phyloP scores from a whole-genome alignment of 2,113 vertebrate genomes.

The Todiramphus saurophagus region DNA sequence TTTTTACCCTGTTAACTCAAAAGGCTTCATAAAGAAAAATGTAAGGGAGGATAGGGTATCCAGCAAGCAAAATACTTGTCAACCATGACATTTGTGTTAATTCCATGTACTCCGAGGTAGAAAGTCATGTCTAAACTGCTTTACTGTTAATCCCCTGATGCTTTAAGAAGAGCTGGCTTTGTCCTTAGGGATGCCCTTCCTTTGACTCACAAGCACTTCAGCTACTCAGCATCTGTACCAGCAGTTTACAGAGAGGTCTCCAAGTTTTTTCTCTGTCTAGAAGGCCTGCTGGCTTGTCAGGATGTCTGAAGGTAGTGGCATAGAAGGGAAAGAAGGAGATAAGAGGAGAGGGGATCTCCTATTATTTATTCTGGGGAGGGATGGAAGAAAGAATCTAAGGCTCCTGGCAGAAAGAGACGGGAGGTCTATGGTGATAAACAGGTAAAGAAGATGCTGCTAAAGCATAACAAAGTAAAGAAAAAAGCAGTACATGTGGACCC shows the following conservation, averaged over 20 bases:
- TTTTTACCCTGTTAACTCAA: not conserved
- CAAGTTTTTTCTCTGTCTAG: not conserved
- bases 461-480: not conserved
- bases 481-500: rapidly evolving
- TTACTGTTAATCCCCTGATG: not conserved
- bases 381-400: not conserved
- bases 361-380: not conserved
- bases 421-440: not conserved
- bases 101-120: not conserved
- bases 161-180: not conserved
- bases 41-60: not conserved
- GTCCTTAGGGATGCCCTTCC: not conserved
- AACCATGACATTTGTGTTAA: rapidly evolving
- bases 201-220: not conserved
- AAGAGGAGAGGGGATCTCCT: not conserved
- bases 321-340: not conserved
- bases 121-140: not conserved
- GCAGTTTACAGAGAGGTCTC: not conserved
- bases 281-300: not conserved
- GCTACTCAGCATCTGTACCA: not conserved
- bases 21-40: not conserved
- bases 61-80: not conserved
- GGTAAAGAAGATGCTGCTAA: not conserved
- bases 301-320: not conserved
- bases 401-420: not conserved